Evolutionary conservation across 2,888 invertebrate species (phyloP).

Genomic region (Acanthosepion lycidas): DNA sequence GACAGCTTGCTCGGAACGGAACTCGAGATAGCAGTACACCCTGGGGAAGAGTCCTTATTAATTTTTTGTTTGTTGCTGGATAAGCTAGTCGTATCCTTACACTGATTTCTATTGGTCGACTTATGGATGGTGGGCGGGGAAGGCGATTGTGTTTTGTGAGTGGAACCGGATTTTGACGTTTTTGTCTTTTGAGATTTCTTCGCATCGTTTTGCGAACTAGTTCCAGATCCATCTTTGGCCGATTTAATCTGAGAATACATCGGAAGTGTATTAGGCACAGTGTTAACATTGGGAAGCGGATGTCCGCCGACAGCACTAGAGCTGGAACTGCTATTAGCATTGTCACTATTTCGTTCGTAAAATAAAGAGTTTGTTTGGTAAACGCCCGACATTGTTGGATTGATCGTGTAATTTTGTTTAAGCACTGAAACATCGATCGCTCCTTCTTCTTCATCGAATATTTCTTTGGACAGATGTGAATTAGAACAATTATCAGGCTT

Average conservation of each 20-base stretch:
- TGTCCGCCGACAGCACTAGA: not conserved
- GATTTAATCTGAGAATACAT: not conserved
- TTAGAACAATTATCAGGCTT: constrained; percentile 92
- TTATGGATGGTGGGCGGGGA: not conserved
- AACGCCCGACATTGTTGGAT: not conserved
- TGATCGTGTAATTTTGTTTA: constrained; percentile 49
- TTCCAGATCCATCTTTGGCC: not conserved
- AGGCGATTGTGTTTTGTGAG: not conserved
- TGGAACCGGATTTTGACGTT: not conserved
- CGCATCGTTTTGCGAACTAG: not conserved
- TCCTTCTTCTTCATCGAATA: constrained; percentile 50
- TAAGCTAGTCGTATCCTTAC: not conserved
- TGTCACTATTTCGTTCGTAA: not conserved
- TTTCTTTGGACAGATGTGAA: constrained; percentile 81
- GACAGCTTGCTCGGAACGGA: not conserved
- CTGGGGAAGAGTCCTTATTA: not conserved
- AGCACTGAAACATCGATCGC: constrained; percentile 41
- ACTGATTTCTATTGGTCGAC: not conserved
- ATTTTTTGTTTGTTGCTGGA: not conserved
- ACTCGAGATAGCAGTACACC: not conserved
- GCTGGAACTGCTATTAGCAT: not conserved
- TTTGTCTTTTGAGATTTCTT: not conserved
- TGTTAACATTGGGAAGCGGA: not conserved
- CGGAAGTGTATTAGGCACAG: not conserved
- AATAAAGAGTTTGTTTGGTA: constrained; percentile 34